Percentiles rank a stretch among this genome's conserved stretches.
Conservation (phyloP, 2,888 invertebrate species). For the Calliscelio sp. region DNA sequence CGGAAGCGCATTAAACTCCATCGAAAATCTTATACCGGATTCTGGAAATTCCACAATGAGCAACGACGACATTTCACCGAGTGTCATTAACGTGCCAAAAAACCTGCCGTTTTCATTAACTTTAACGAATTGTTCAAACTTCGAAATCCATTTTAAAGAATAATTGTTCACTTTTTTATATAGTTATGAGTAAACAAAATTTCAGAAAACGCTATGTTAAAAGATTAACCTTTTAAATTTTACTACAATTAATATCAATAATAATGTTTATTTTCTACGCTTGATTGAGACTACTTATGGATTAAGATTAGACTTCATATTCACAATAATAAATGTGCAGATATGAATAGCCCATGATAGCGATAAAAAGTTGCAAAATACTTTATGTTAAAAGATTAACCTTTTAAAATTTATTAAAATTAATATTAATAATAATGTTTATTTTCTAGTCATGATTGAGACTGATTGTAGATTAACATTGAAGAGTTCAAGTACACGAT, state of each 20-base stretch:
- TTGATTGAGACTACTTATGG: too few species aligned
- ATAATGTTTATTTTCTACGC: too few species aligned
- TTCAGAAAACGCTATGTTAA: neutral
- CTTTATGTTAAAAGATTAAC: neutral
- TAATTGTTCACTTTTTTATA: neutral
- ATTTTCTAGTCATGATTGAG: neutral
- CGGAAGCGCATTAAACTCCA: neutral
- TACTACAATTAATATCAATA: too few species aligned
- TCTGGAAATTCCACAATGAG: neutral
- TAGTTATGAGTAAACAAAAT: neutral
- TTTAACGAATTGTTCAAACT: constrained; percentile 22
- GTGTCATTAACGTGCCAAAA: constrained; percentile 11
- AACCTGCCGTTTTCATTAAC: constrained; percentile 13
- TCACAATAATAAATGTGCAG: too few species aligned
- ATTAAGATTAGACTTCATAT: too few species aligned
- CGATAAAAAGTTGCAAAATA: too few species aligned
- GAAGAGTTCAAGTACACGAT: neutral
- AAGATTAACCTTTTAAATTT: neutral
- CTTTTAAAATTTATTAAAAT: constrained; percentile 1
- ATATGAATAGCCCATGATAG: too few species aligned
- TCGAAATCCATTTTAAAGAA: constrained; percentile 28
- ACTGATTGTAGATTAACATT: neutral
- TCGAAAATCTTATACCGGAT: neutral
- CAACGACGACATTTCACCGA: neutral
- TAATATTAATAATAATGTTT: neutral